These are phyloP conservation scores for Caprella mutica DNA, from an alignment of 2,888 invertebrate genomes.

Conservation along the genomic window DNA sequence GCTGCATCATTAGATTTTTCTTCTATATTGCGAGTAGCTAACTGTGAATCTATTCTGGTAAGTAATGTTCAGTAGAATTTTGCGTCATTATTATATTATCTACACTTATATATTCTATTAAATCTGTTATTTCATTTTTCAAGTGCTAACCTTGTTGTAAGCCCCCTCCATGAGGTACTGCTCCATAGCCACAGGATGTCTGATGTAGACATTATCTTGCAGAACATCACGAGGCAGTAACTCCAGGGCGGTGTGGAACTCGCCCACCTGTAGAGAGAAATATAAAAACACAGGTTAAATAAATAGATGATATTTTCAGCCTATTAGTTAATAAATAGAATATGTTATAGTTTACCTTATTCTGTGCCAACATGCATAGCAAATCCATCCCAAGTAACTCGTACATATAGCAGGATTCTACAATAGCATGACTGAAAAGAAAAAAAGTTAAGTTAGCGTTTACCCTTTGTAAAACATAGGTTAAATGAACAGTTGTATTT, in stretches of 20 bases:
- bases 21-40: too few relatives aligned
- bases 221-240: constrained; percentile 81
- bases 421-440: constrained; percentile 16
- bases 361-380: constrained; percentile 83
- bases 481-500: too few relatives aligned
- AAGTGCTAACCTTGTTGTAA: constrained; percentile 70
- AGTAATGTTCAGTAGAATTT: too few relatives aligned
- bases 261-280: constrained; percentile 61
- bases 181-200: constrained; percentile 82
- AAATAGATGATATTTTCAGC: too few relatives aligned
- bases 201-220: constrained; percentile 83
- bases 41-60: too few relatives aligned
- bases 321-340: too few relatives aligned
- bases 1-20: too few relatives aligned
- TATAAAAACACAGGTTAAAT: too few relatives aligned
- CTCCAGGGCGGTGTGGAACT: constrained; percentile 96
- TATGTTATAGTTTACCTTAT: constrained; percentile 53
- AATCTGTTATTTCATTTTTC: too few relatives aligned
- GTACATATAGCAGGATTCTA: constrained; percentile 82
- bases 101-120: too few relatives aligned
- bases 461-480: too few relatives aligned
- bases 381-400: constrained; percentile 89
- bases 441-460: background rate
- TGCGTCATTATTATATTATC: too few relatives aligned
- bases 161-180: constrained; percentile 99